Conservation (phyloP, 2,888 invertebrate species). For the Hecatera dysodea region DNA sequence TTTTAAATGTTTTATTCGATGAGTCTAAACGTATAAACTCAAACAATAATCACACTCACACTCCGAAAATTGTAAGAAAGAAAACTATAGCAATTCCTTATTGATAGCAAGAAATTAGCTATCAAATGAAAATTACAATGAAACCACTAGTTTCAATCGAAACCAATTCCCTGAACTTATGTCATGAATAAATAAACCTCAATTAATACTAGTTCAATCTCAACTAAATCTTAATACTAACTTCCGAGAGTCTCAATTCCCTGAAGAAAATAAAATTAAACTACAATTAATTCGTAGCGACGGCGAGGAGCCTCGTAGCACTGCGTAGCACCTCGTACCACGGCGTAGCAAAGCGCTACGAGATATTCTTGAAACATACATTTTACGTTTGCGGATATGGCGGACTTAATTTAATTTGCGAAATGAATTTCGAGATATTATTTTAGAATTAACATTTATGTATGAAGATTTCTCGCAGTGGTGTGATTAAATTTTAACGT, state of each 20-base stretch:
- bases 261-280: conserved; percentile 62
- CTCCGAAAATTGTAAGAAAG: background rate
- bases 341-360: conserved; percentile 62
- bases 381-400: conserved; percentile 61
- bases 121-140: background rate
- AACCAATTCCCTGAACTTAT: conserved; percentile 18
- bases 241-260: conserved; percentile 34
- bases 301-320: conserved; percentile 50
- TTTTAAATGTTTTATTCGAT: background rate
- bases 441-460: conserved; percentile 50
- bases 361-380: conserved; percentile 66
- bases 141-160: conserved; percentile 13
- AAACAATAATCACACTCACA: background rate
- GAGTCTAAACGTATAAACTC: background rate
- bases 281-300: conserved; percentile 65
- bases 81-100: background rate
- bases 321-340: conserved; percentile 49
- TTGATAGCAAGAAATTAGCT: background rate
- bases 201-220: conserved; percentile 27
- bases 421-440: conserved; percentile 52
- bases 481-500: conserved; percentile 38
- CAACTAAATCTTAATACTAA: conserved; percentile 44
- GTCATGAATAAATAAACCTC: conserved; percentile 33
- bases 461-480: conserved; percentile 22
- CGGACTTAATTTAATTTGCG: conserved; percentile 60